phyloP scores from a whole-genome alignment of 1,140 invertebrate genomes.

The Eupeodes corollae region DNA sequence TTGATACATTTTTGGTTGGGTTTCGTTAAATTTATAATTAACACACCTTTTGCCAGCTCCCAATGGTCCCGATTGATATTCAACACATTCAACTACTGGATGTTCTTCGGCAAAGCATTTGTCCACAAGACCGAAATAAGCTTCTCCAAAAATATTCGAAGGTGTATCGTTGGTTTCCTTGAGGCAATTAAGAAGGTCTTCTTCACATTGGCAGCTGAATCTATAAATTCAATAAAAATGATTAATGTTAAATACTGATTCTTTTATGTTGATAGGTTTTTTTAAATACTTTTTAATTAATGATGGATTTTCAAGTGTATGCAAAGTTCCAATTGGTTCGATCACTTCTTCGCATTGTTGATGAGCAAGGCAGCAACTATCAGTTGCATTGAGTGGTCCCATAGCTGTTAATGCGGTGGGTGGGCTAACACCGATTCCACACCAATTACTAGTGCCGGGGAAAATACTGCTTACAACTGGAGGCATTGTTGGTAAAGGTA shows the following conservation, averaged over 20 bases:
- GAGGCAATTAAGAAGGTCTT: conserved; percentile 54
- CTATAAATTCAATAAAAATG: conserved; percentile 10
- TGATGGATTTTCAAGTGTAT: conserved; percentile 51
- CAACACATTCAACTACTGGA: conserved; percentile 44
- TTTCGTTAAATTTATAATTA: conserved; percentile 42
- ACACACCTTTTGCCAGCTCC: conserved; percentile 38
- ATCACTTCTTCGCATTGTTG: conserved; percentile 60
- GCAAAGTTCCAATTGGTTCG: conserved; percentile 39
- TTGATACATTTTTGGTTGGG: conserved; percentile 40
- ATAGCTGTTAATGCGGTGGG: conserved; percentile 58
- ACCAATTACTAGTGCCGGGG: conserved; percentile 55
- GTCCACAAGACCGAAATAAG: conserved; percentile 59
- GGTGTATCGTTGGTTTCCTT: conserved; percentile 38
- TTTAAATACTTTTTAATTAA: conserved; percentile 42
- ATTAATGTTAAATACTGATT: background rate
- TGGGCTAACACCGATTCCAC: conserved; percentile 61
- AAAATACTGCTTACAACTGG: too few relatives aligned
- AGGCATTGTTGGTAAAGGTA: too few relatives aligned
- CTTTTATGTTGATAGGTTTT: background rate
- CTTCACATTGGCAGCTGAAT: conserved; percentile 56
- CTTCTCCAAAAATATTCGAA: conserved; percentile 45
- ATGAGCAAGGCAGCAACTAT: conserved; percentile 66
- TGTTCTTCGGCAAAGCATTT: conserved; percentile 55
- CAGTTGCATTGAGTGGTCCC: conserved; percentile 51
- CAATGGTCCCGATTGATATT: conserved; percentile 24